Base-by-base conservation (phyloP, 2,797 vertebrate genomes). In the Limnodromus scolopaceus region DNA sequence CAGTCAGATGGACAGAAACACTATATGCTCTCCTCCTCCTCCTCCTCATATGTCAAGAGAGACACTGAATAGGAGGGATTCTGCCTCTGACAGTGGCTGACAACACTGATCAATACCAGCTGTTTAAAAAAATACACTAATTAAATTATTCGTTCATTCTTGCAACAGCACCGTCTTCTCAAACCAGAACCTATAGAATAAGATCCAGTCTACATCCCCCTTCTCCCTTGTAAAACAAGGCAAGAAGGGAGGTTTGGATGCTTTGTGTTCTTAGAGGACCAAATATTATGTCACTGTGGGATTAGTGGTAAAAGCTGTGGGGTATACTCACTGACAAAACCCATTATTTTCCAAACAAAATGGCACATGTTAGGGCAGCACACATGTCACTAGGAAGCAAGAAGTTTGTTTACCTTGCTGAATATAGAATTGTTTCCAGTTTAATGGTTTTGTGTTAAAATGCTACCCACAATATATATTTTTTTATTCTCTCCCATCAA, bases 341-440 rank as follows among this genome's bases (percentile, higher is more conserved):
- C 10, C 58, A 84, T 76, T 83, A 28, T 87, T 92, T 72, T 81
- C 49, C 75, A 75, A 79, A 65, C 9, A 82, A 51, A 90, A 64
- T 57, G n/a, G n/a, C 17, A 79, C 45, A 68, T 27, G 57, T 82
- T 65, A 57, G 51, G 46, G 69, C 54, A 93, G 64, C 69, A 61
- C 32, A 51, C 19, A 41, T 53, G 38, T 92, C 75, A 78, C 30
- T 38, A 34, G 75, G 57, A 89, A 87, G 55, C n/a, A 82, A 90
- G 45, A 88, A 90, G 51, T 70, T 89, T 91, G 41, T 93, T 88
- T 92, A 74, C 27, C 16, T 80, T 80, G 24, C 30, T 94, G 81
- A 80, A 80, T 71, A 87, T 49, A 80, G 53, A 92, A 72, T 83
- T 94, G 86, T 79, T 95, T 89, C 87, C 46, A 84, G 38, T 89